Base-by-base conservation (phyloP, 2,797 vertebrate species). In the Enteromius unitaeniatus region DNA sequence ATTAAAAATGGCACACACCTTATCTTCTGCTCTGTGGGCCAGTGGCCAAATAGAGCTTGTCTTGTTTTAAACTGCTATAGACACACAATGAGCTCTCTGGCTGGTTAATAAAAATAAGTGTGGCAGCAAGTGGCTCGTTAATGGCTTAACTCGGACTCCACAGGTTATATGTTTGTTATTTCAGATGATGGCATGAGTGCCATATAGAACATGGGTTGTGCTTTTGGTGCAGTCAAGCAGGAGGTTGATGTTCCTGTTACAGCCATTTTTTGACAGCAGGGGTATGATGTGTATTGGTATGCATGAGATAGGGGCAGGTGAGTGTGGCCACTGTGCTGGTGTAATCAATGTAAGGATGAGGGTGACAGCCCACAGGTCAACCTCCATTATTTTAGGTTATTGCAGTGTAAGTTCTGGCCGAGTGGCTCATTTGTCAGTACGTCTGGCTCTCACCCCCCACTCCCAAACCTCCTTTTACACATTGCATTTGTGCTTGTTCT, bases 301-400 rank as follows among this genome's bases (percentile, higher is more conserved):
- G 85, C 78, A 78, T 79, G 77, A 77, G 75, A 58, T 6, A 37
- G 49, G 28, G 62, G 75, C 60, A 81, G 77, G 76, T 82, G 58
- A 83, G 78, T 67, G 51, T 60, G 49, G 76, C 70, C 84, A 77
- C 34, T 82, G 73, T 82, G 55, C 34, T 62, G 45, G 82, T 77
- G 84, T 88, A 88, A 89, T 89, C 87, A 88, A 81, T 62, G 84
- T 84, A 67, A 69, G 84, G 86, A 89, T 86, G 80, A 77, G 84
- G 89, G 83, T 87, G 87, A 88, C 67, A 78, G 86, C 81, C 65
- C 70, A 74, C 34, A 83, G 88, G 87, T 89, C 87, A 87, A 78
- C 84, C 77, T 88, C 90, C 87, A 90, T 89, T 89, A 88, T 90
- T 84, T 75, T 80, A 86, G 81, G 87, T 87, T 88, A 89, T 88